These are phyloP conservation scores for Trimorus sp. DNA, from an alignment of 2,888 invertebrate genomes.

Conservation along the genomic window DNA sequence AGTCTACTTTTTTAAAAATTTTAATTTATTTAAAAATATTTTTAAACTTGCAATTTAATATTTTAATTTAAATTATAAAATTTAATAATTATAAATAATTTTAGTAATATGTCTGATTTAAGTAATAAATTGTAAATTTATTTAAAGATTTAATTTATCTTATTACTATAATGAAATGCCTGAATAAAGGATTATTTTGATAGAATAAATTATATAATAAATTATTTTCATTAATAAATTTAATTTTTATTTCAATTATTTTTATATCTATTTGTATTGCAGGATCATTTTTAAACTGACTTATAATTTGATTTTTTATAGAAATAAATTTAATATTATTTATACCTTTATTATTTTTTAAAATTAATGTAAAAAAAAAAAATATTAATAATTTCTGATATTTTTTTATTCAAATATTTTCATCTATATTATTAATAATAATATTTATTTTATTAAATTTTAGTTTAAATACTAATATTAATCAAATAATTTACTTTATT, in stretches of 20 bases:
- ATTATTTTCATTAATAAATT: slow-evolving; percentile 41
- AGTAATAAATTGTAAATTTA: too few species aligned
- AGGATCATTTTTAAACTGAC: slow-evolving; percentile 38
- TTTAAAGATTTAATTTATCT: too few species aligned
- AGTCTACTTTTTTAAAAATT: background rate
- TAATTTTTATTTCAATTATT: background rate
- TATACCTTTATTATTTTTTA: slow-evolving; percentile 83
- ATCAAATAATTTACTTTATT: background rate
- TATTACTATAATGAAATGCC: slow-evolving; percentile 44
- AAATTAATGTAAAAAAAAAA: slow-evolving; percentile 83
- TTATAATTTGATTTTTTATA: slow-evolving; percentile 77
- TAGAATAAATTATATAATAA: slow-evolving; percentile 47
- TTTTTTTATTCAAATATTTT: slow-evolving; percentile 86
- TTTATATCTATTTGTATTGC: slow-evolving; percentile 13
- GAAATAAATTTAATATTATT: slow-evolving; percentile 79
- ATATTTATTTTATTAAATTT: background rate
- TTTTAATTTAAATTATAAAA: slow-evolving; percentile 5
- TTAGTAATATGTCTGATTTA: too few species aligned
- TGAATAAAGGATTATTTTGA: slow-evolving; percentile 57
- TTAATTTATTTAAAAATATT: background rate
- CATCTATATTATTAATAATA: slow-evolving; percentile 82
- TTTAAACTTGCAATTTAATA: background rate
- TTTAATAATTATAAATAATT: background rate
- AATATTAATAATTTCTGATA: slow-evolving; percentile 33
- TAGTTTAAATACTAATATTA: background rate